Percentiles rank a stretch among this genome's conserved stretches.
These are phyloP conservation scores for Heliconius congener DNA, from an alignment of 1,140 invertebrate genomes.

Conservation along the genomic window DNA sequence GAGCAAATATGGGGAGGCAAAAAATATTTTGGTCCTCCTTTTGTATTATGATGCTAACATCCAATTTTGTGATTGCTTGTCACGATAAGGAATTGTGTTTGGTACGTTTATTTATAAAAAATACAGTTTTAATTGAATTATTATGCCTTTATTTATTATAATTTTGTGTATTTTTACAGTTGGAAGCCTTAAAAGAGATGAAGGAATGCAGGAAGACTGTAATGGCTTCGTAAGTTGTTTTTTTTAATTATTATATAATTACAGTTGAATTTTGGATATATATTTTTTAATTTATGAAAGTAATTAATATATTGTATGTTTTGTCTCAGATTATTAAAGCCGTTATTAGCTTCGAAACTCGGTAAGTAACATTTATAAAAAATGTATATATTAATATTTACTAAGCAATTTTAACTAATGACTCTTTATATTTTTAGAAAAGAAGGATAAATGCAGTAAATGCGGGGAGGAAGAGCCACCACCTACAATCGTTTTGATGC, in stretches of 20 bases:
- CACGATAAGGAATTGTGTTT: constrained; percentile 65
- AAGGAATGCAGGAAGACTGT: constrained; percentile 69
- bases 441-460: constrained; percentile 50
- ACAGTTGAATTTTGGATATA: background rate
- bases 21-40: constrained; percentile 62
- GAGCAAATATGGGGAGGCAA: constrained; percentile 57
- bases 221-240: constrained; percentile 62
- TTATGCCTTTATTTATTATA: background rate
- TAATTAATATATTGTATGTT: background rate
- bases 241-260: background rate
- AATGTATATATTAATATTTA: background rate
- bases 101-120: constrained; percentile 44
- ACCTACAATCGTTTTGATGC: constrained; percentile 60
- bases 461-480: constrained; percentile 44
- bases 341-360: constrained; percentile 49
- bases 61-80: constrained; percentile 52
- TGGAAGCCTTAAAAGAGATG: constrained; percentile 68
- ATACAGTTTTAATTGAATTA: background rate
- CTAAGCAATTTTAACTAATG: background rate
- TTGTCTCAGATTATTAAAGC: constrained; percentile 65
- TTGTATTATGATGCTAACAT: constrained; percentile 49
- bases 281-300: constrained; percentile 19
- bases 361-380: constrained; percentile 46
- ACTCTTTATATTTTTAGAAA: constrained; percentile 50
- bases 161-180: constrained; percentile 45